These are phyloP conservation scores for Erebia epiphron DNA, from an alignment of 2,888 invertebrate species.

Conservation along the genomic window DNA sequence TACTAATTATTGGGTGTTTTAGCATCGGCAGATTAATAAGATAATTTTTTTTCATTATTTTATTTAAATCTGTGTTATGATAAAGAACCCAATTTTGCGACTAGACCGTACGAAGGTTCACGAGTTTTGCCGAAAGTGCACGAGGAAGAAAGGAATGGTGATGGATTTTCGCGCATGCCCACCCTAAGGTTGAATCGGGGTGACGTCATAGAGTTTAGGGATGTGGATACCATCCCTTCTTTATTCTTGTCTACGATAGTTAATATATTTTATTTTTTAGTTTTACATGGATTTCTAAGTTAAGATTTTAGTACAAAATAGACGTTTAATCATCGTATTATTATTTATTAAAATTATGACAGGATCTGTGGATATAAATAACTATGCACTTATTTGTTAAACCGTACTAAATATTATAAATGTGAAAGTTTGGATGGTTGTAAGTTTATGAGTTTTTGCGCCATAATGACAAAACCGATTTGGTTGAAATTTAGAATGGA, in stretches of 20 bases:
- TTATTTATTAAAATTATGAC: too few relatives aligned
- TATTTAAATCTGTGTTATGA: background rate
- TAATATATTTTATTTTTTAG: background rate
- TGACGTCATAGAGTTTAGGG: conserved; percentile 65
- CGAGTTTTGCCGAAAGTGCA: conserved; percentile 49
- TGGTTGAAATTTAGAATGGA: too few relatives aligned
- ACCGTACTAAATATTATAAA: too few relatives aligned
- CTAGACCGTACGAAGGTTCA: conserved; percentile 47
- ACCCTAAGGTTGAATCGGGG: conserved; percentile 49
- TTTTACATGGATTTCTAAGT: background rate
- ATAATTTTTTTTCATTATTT: background rate
- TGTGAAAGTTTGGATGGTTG: too few relatives aligned
- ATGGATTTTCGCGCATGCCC: conserved; percentile 67
- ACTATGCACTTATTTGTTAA: too few relatives aligned
- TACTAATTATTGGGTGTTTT: conserved; percentile 1
- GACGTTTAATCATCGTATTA: too few relatives aligned
- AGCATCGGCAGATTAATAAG: background rate
- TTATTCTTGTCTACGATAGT: conserved; percentile 30
- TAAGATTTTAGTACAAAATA: too few relatives aligned
- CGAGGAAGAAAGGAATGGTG: conserved; percentile 61
- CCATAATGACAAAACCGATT: too few relatives aligned
- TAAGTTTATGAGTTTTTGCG: too few relatives aligned
- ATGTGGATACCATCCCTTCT: conserved; percentile 46
- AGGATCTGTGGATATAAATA: too few relatives aligned
- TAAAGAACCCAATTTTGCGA: conserved; percentile 32